Evolutionary conservation across 2,113 vertebrate species (phyloP).

Genomic region (Pantherophis guttatus): DNA sequence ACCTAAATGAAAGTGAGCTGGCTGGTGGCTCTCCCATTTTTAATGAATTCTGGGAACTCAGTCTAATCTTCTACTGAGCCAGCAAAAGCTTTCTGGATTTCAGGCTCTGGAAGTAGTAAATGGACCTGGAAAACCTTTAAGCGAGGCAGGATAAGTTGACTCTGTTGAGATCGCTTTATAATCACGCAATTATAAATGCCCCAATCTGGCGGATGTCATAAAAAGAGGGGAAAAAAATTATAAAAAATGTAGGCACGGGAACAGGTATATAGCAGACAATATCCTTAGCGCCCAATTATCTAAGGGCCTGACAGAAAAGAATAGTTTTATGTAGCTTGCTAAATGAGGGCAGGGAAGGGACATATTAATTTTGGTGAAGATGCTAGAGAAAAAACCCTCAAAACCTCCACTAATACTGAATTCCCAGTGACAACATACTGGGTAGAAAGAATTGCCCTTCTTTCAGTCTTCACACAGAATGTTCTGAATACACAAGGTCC

Average conservation of each 20-base stretch:
- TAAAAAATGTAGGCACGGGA: neutral
- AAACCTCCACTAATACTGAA: neutral
- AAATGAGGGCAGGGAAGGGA: neutral
- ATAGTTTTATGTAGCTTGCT: neutral
- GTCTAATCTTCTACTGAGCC: neutral
- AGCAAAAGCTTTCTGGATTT: neutral
- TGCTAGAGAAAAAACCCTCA: neutral
- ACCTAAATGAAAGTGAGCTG: neutral
- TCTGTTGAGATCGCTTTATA: neutral
- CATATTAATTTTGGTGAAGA: neutral
- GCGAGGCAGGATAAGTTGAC: neutral
- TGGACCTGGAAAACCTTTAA: neutral
- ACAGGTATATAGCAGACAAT: neutral
- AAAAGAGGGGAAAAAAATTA: neutral
- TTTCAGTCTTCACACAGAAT: neutral
- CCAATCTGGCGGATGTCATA: neutral
- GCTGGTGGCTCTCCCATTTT: neutral
- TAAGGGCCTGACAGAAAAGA: neutral
- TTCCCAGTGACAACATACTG: neutral
- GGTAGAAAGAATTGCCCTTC: neutral
- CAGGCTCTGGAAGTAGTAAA: neutral
- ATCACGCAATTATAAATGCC: neutral
- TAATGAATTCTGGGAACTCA: neutral
- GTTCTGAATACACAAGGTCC: neutral
- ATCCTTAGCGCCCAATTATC: neutral